phyloP scores from a whole-genome alignment of 1,140 invertebrate genomes.

The fruit fly (Drosophila melanogaster) region DNA sequence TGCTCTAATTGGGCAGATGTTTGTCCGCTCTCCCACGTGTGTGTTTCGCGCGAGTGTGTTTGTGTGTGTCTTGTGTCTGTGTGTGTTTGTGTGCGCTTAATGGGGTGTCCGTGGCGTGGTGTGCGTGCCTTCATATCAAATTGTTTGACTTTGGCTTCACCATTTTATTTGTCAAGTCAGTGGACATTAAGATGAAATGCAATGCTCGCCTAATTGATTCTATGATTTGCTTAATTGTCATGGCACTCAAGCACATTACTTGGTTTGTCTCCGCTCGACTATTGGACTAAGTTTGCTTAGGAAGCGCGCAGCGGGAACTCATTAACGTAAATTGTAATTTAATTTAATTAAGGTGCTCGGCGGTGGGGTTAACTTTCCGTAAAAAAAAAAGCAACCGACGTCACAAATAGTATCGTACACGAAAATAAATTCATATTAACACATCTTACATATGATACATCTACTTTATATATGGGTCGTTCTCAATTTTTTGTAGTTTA shows the following conservation, averaged over 20 bases:
- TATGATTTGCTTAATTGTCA: conserved; percentile 65
- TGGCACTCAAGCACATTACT: conserved; percentile 6
- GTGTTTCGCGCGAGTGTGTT: background rate
- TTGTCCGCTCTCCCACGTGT: conserved; percentile 16
- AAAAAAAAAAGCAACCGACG: no score
- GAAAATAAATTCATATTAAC: no score
- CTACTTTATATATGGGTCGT: no score
- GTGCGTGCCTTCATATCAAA: conserved; percentile 35
- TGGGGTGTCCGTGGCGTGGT: conserved; percentile 7
- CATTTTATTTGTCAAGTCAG: conserved; percentile 69
- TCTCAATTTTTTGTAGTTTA: background rate
- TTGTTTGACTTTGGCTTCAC: conserved; percentile 55
- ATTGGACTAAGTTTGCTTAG: conserved; percentile 17
- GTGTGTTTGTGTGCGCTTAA: conserved; percentile 9
- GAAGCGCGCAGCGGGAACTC: conserved; percentile 3
- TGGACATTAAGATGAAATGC: conserved; percentile 58
- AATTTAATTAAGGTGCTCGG: conserved; percentile 3
- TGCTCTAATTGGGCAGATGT: conserved; percentile 73
- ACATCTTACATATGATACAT: no score
- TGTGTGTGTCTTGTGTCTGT: background rate
- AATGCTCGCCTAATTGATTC: conserved; percentile 71
- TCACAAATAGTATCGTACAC: background rate
- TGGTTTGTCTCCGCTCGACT: background rate
- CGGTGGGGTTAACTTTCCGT: no score
- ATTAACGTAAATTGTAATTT: conserved; percentile 8